Evolutionary conservation across 2,888 invertebrate genomes (phyloP).

Genomic region (Philereme vetulata): DNA sequence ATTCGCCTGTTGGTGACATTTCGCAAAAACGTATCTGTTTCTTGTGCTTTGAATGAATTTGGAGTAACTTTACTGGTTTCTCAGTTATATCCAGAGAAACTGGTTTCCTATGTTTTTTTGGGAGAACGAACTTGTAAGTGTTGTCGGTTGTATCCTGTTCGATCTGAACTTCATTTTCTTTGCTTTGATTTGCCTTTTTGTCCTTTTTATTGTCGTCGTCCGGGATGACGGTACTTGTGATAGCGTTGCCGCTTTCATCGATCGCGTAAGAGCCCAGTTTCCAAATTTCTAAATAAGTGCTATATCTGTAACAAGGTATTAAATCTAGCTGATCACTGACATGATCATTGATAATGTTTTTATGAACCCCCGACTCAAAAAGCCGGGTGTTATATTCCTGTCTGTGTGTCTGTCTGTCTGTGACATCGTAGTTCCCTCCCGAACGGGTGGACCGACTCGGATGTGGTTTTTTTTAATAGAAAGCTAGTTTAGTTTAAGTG

Average conservation of each 20-base stretch:
- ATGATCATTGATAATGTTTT: no score
- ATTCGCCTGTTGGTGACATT: slow-evolving; percentile 88
- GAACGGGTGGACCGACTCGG: no score
- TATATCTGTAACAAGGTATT: slow-evolving; percentile 64
- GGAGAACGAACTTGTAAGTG: slow-evolving; percentile 27
- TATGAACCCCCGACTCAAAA: no score
- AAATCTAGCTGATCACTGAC: no score
- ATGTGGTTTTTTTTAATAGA: no score
- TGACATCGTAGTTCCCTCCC: no score
- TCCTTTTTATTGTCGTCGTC: slow-evolving; percentile 34
- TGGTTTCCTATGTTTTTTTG: slow-evolving; percentile 18
- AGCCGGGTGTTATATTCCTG: no score
- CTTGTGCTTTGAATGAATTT: slow-evolving; percentile 85
- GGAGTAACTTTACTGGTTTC: slow-evolving; percentile 87
- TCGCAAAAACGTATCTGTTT: slow-evolving; percentile 88
- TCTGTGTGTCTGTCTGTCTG: no score
- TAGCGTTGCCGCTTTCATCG: slow-evolving; percentile 84
- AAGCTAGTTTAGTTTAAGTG: no score
- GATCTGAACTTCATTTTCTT: slow-evolving; percentile 33
- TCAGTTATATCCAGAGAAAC: slow-evolving; percentile 65
- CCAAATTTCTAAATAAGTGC: slow-evolving; percentile 82
- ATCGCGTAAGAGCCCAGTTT: slow-evolving; percentile 76
- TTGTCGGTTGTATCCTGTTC: slow-evolving; percentile 61
- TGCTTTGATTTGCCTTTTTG: slow-evolving; percentile 41
- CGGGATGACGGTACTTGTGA: slow-evolving; percentile 45